phyloP scores from a whole-genome alignment of 2,113 vertebrate species.

The Festucalex cinctus region DNA sequence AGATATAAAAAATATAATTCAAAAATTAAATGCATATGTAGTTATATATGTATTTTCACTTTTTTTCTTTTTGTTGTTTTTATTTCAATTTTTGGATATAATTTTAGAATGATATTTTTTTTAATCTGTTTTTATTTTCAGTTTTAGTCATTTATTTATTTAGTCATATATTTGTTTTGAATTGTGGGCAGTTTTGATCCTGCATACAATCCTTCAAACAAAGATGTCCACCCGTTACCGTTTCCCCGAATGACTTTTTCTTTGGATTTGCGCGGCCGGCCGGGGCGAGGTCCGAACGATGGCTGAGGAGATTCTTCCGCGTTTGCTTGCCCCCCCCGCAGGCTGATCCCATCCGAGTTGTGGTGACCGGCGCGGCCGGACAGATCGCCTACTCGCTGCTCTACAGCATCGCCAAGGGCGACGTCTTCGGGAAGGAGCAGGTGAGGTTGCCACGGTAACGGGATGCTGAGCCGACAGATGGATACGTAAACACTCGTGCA shows the following conservation, averaged over 20 bases:
- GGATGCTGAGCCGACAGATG: not conserved
- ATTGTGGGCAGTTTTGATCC: too few species aligned
- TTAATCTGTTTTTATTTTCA: too few species aligned
- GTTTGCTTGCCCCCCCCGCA: slow-evolving; percentile 69
- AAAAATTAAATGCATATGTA: too few species aligned
- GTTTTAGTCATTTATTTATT: too few species aligned
- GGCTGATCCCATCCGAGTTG: slow-evolving; percentile 85
- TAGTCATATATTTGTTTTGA: too few species aligned
- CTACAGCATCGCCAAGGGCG: slow-evolving; percentile 92
- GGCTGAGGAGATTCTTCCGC: not conserved
- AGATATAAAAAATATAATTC: too few species aligned
- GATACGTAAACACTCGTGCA: not conserved
- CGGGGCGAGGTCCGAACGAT: not conserved
- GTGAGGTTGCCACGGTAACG: slow-evolving; percentile 58
- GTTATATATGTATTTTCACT: too few species aligned
- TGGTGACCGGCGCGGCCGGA: slow-evolving; percentile 94
- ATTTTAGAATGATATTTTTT: too few species aligned
- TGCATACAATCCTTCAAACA: too few species aligned
- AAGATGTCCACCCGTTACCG: not conserved
- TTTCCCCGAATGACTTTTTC: not conserved
- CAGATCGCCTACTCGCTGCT: slow-evolving; percentile 96
- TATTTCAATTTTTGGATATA: too few species aligned
- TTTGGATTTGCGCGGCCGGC: not conserved
- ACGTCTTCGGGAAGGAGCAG: slow-evolving; percentile 97
- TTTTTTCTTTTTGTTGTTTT: too few species aligned